Percentiles rank a stretch among this genome's conserved stretches.
Evolutionary conservation across 2,888 invertebrate genomes (phyloP).

Genomic region (Neoitamus cyanurus): DNA sequence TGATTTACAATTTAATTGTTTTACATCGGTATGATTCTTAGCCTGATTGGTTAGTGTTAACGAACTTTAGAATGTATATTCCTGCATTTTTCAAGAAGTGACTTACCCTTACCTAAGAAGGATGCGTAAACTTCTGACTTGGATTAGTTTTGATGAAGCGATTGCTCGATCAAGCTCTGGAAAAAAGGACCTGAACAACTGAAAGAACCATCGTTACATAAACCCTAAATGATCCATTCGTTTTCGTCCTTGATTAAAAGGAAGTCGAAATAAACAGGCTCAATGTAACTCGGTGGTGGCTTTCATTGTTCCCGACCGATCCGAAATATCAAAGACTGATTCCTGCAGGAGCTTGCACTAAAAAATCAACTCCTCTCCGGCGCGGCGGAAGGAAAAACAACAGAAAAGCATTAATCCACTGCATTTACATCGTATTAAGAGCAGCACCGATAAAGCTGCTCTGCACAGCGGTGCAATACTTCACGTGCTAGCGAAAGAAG

Average conservation of each 20-base stretch:
- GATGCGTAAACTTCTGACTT: no score
- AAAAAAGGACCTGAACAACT: neutral
- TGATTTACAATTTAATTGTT: no score
- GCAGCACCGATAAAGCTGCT: neutral
- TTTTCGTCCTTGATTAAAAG: neutral
- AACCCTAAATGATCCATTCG: neutral
- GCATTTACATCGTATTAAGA: slow-evolving; percentile 17
- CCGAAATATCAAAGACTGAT: neutral
- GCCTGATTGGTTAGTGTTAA: no score
- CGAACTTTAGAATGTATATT: no score
- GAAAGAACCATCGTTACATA: neutral
- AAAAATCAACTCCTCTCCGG: neutral
- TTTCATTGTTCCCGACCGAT: neutral
- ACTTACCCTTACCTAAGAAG: no score
- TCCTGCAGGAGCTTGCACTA: neutral
- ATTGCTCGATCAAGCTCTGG: no score
- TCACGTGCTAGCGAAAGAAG: slow-evolving; percentile 2
- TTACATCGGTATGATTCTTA: no score
- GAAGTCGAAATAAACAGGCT: neutral
- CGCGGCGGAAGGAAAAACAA: neutral
- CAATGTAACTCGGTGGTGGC: neutral
- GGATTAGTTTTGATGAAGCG: no score
- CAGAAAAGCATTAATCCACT: neutral
- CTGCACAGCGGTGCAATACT: neutral
- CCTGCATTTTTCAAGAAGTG: no score